Evolutionary conservation across 2,888 invertebrate genomes (phyloP), one percentile per base, ranked within the genome.

Genomic region (Gnatocerus cornutus): DNA sequence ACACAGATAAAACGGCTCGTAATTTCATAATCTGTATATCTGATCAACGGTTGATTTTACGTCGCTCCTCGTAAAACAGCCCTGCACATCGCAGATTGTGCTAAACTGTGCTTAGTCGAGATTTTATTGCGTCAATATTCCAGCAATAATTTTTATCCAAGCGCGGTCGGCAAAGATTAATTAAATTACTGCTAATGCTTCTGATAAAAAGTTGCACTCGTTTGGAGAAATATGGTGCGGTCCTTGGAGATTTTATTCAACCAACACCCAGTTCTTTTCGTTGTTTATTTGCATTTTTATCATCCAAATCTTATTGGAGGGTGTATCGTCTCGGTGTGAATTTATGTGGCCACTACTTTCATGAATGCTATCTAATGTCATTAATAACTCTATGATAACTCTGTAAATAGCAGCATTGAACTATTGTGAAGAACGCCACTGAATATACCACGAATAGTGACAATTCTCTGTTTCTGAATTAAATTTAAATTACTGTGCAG

Each of bases 1-100:
- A 33, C 13, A 13, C 27, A 41, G 52, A 48, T 61, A 61, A 14
- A 46, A 46, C 8, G n/a, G 59, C 7, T 55, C 55, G 55, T 55
- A 50, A 50, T 29, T 50, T 16, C 50, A 50, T 50, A 50, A 50
- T 55, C 55, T 55, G 33, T 9, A 14, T 55, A 14, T 37, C 9
- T 50, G 27, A 48, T 48, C 48, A 48, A 48, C 13, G 14, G 46
- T 14, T n/a, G 8, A 13, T 14, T 46, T 46, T 46, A 46, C 16
- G 33, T 37, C 7, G 33, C 12, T 10, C 27, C 50, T 50, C 29
- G 30, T 50, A 50, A 53, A 53, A 12, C 8, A 46, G 46, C 2
- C 8, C 37, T n/a, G 37, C n/a, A 37, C n/a, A 5, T 37, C 37
- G 9, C 7, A n/a, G 37, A 37, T 37, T 37, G 9, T 37, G 37